These are phyloP conservation scores for Parauchenoglanis ngamensis DNA, from an alignment of 2,797 vertebrate species.

Conservation along the genomic window DNA sequence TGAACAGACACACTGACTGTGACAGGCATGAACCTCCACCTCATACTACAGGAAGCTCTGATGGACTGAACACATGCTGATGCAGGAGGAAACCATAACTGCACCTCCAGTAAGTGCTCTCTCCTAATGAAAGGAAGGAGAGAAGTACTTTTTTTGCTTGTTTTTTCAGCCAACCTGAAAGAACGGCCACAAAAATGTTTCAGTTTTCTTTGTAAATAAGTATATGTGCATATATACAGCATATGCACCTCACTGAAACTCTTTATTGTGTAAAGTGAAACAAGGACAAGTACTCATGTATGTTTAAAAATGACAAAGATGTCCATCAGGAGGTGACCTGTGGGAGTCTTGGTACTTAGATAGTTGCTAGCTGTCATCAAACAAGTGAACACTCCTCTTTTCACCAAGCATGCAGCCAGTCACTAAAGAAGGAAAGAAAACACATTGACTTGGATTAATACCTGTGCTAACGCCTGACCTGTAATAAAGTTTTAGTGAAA, in stretches of 20 bases:
- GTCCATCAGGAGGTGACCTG: not conserved
- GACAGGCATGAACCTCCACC: slow-evolving; percentile 12
- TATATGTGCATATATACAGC: not conserved
- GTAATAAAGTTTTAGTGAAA: not conserved
- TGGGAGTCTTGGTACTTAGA: not conserved
- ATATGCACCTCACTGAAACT: not conserved
- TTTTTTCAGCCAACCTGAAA: not conserved
- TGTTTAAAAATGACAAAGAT: not conserved
- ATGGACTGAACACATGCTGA: slow-evolving; percentile 48
- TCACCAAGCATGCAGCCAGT: too few species aligned
- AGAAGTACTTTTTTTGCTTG: not conserved
- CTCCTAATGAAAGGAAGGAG: slow-evolving; percentile 3
- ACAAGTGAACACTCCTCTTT: not conserved
- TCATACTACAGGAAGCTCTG: slow-evolving; percentile 25
- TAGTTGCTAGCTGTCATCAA: not conserved
- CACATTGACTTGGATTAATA: not conserved
- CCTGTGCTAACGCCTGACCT: not conserved
- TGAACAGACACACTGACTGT: slow-evolving; percentile 19
- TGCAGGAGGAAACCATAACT: slow-evolving; percentile 46
- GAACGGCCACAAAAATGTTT: slow-evolving; percentile 15
- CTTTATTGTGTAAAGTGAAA: not conserved
- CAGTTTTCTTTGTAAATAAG: not conserved
- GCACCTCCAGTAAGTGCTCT: slow-evolving; percentile 23
- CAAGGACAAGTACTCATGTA: not conserved
- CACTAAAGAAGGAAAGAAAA: not conserved